These are phyloP conservation scores for Chaetorhynchus papuensis DNA, from an alignment of 2,113 vertebrate species.

Conservation along the genomic window DNA sequence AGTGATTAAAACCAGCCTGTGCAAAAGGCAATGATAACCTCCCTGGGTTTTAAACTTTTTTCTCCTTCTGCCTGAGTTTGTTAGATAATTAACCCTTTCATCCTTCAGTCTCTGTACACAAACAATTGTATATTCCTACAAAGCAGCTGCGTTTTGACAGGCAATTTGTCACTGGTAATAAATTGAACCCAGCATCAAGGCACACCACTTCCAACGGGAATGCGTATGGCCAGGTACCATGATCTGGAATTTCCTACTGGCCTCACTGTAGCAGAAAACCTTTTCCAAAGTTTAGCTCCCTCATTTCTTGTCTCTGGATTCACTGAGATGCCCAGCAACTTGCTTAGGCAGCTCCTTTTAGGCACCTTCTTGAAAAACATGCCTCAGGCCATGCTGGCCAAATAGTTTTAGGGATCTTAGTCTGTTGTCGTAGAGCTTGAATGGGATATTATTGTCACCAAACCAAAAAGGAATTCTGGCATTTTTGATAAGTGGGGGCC, in stretches of 20 bases:
- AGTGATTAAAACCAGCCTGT: constrained; percentile 79
- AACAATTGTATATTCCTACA: not conserved
- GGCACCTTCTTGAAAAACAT: not conserved
- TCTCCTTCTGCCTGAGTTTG: constrained; percentile 34
- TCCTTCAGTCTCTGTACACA: constrained; percentile 2
- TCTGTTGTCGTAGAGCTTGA: not conserved
- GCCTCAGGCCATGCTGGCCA: not conserved
- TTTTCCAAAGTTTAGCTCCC: not conserved
- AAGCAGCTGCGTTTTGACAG: not conserved
- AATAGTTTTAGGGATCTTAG: not conserved
- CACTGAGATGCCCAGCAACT: not conserved
- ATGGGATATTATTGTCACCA: not conserved
- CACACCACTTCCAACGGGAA: not conserved
- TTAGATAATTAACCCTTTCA: constrained; percentile 63
- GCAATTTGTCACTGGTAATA: constrained; percentile 20
- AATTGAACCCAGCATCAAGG: not conserved
- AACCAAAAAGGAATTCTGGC: not conserved
- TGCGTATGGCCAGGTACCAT: not conserved
- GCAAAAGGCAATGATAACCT: constrained; percentile 63
- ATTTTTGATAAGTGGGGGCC: not conserved
- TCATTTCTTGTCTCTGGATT: not conserved
- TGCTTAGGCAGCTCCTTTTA: not conserved
- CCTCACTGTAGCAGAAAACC: not conserved
- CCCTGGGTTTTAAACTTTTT: constrained; percentile 50
- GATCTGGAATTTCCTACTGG: not conserved